These are phyloP conservation scores for Flexamia atlantica DNA, from an alignment of 2,888 invertebrate species.

Conservation along the genomic window DNA sequence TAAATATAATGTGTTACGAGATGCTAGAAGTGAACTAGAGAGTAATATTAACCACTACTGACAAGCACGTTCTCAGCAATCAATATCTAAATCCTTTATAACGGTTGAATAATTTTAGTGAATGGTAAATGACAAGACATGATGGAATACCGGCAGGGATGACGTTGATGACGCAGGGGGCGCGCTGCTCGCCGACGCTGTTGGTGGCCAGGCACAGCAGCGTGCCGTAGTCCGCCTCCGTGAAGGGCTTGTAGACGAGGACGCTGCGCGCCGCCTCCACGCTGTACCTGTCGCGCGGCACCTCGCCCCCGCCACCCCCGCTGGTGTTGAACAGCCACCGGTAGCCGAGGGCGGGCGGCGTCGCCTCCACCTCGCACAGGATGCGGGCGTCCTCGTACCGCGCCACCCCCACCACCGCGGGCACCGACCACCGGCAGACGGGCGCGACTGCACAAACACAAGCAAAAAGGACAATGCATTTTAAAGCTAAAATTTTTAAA, in stretches of 20 bases:
- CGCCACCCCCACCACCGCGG: constrained; percentile 83
- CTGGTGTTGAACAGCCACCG: constrained; percentile 89
- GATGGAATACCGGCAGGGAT: constrained; percentile 81
- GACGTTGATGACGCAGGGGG: constrained; percentile 85
- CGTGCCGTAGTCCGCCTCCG: constrained; percentile 86
- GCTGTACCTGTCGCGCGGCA: constrained; percentile 80
- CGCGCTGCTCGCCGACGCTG: constrained; percentile 84
- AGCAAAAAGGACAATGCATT: no score
- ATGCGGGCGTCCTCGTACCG: constrained; percentile 83
- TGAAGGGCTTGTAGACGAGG: constrained; percentile 84
- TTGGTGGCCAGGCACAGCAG: constrained; percentile 86
- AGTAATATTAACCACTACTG: no score
- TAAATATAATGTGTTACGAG: no score
- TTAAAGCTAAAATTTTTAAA: no score
- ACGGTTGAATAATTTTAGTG: no score
- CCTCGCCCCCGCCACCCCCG: constrained; percentile 82
- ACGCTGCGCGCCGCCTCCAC: constrained; percentile 81
- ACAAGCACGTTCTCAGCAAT: no score
- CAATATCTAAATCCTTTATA: no score
- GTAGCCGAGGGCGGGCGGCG: constrained; percentile 84
- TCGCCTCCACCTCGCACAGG: constrained; percentile 84
- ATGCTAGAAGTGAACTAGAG: no score
- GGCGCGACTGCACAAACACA: constrained; percentile 85
- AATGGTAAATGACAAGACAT: no score
- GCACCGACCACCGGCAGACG: constrained; percentile 83